phyloP scores from a whole-genome alignment of 2,888 invertebrate species.

The Pheosia tremula region DNA sequence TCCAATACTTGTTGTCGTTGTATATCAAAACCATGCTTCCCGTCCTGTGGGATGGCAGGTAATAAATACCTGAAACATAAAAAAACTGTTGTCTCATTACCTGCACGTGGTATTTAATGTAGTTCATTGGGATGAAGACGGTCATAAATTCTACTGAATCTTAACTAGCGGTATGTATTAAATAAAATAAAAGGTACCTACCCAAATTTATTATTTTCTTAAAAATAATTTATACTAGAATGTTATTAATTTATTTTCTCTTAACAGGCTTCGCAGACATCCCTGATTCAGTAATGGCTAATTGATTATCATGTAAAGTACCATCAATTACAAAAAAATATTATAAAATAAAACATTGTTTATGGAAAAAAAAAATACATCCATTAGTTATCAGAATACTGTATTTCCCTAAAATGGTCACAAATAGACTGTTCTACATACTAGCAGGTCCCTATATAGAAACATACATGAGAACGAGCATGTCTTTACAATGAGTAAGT shows the following conservation, averaged over 20 bases:
- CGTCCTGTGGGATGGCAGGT: conserved; percentile 77
- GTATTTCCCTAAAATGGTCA: conserved; percentile 72
- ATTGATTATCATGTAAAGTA: neutral
- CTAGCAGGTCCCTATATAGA: conserved; percentile 77
- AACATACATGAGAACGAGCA: conserved; percentile 63
- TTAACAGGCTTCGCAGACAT: too few species aligned
- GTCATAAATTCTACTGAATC: too few species aligned
- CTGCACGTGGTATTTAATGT: conserved; percentile 13
- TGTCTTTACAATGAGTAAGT: conserved; percentile 63
- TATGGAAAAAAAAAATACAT: conserved; percentile 6
- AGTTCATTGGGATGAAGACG: too few species aligned
- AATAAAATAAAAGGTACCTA: too few species aligned
- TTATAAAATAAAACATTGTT: neutral
- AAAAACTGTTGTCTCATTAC: conserved; percentile 41
- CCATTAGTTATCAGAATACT: conserved; percentile 67
- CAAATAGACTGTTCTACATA: conserved; percentile 56
- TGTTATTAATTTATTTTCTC: too few species aligned
- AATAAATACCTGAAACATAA: conserved; percentile 72
- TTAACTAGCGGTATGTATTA: too few species aligned
- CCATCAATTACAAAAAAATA: neutral
- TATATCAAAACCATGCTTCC: conserved; percentile 80
- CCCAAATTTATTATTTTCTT: too few species aligned
- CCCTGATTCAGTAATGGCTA: too few species aligned
- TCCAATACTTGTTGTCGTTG: conserved; percentile 81
- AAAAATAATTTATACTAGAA: too few species aligned